Percentiles rank a stretch among this genome's conserved stretches.
Conservation (phyloP, 2,797 vertebrate species). For the Mus caroli region DNA sequence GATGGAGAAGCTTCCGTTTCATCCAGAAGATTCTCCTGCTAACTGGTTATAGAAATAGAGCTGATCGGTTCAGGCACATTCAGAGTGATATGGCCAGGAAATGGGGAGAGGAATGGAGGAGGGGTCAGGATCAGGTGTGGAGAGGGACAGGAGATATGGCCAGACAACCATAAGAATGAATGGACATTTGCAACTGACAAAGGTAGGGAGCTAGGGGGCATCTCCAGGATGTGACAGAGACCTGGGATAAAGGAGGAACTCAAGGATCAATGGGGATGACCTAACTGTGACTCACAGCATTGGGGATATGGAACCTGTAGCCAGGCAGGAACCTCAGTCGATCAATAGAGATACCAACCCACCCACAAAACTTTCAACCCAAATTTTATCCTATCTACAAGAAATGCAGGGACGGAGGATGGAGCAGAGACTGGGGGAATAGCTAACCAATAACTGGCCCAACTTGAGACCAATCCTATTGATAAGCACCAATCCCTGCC, state of each 20-base stretch:
- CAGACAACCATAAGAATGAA: background rate
- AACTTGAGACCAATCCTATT: background rate
- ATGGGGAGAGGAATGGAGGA: background rate
- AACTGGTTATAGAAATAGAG: constrained; percentile 5
- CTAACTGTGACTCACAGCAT: background rate
- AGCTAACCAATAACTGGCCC: background rate
- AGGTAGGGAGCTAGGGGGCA: background rate
- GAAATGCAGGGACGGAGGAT: background rate
- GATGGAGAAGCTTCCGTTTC: background rate
- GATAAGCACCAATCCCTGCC: background rate
- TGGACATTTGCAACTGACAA: background rate
- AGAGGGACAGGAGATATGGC: background rate
- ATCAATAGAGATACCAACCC: background rate
- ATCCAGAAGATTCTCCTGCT: background rate
- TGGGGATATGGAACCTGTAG: background rate
- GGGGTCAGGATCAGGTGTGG: background rate
- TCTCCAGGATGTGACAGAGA: background rate
- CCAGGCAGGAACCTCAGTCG: background rate
- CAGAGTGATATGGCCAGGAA: background rate
- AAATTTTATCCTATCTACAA: background rate
- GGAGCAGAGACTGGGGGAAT: background rate
- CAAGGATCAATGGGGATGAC: background rate
- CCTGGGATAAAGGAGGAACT: background rate
- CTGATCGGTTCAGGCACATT: background rate
- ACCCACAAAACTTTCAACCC: background rate